These are phyloP conservation scores for Pedetes capensis DNA, from an alignment of 2,113 vertebrate genomes.

Conservation along the genomic window DNA sequence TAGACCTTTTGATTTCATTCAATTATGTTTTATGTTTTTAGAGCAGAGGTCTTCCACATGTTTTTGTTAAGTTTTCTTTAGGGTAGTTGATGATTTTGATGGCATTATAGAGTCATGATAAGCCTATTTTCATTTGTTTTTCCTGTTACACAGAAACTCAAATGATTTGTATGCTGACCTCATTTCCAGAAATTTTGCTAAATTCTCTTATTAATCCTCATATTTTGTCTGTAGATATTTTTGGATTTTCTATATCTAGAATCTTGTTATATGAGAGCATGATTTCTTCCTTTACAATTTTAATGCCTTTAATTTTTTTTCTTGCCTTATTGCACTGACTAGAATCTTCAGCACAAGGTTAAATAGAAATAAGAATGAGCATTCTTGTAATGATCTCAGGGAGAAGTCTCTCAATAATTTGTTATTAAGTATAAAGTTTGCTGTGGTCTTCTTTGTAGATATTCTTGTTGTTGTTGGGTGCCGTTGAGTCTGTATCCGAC, in stretches of 20 bases:
- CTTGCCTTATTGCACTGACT: background rate
- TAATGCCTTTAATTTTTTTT: background rate
- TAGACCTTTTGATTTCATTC: background rate
- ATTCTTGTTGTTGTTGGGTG: too few species aligned
- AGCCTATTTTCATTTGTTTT: background rate
- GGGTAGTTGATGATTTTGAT: background rate
- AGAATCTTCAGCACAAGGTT: background rate
- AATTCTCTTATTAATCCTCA: background rate
- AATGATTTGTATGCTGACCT: background rate
- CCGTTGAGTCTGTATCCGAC: too few species aligned
- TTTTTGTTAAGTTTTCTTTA: conserved; percentile 23
- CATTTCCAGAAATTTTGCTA: background rate
- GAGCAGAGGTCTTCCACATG: background rate
- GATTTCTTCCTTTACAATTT: background rate
- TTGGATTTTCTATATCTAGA: background rate
- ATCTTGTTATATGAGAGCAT: background rate
- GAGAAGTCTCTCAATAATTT: background rate
- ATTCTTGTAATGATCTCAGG: background rate
- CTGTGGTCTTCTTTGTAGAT: background rate
- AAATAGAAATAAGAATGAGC: background rate
- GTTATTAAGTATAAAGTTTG: background rate
- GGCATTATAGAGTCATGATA: background rate
- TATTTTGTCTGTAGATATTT: background rate
- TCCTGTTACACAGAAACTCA: background rate
- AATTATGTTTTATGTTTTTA: background rate